A percentile compares a stretch with the other conserved stretches of the same genome.
Conservation (phyloP, 2,797 vertebrate genomes). For the Rhincodon typus region DNA sequence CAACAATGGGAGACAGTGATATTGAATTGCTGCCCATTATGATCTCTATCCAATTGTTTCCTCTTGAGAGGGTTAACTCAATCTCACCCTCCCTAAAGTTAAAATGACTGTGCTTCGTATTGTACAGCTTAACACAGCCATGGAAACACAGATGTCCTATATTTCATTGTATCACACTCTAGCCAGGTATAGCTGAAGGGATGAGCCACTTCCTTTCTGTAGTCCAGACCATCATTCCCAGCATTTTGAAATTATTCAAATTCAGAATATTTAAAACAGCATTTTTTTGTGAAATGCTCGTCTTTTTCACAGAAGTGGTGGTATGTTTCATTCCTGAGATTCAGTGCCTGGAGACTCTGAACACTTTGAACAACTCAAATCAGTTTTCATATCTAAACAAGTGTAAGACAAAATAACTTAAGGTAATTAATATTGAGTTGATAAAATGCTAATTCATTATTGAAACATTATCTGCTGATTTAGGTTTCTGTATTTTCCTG, state of each 20-base stretch:
- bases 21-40: background rate
- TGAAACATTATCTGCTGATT: background rate
- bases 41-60: background rate
- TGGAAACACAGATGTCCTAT: background rate
- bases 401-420: background rate
- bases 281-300: background rate
- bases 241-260: background rate
- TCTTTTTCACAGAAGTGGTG: background rate
- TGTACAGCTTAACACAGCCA: background rate
- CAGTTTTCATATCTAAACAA: background rate
- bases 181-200: background rate
- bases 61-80: background rate
- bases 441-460: background rate
- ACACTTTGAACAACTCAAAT: background rate
- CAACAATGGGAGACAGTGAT: background rate
- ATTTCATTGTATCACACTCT: background rate
- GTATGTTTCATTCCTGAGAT: conserved; percentile 34
- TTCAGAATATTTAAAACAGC: background rate
- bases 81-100: background rate
- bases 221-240: background rate
- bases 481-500: background rate
- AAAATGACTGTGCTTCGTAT: background rate
- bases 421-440: conserved; percentile 27
- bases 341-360: conserved; percentile 20
- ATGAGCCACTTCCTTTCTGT: background rate